These are phyloP conservation scores for Saccostrea echinata DNA, from an alignment of 1,140 invertebrate species.

Conservation along the genomic window DNA sequence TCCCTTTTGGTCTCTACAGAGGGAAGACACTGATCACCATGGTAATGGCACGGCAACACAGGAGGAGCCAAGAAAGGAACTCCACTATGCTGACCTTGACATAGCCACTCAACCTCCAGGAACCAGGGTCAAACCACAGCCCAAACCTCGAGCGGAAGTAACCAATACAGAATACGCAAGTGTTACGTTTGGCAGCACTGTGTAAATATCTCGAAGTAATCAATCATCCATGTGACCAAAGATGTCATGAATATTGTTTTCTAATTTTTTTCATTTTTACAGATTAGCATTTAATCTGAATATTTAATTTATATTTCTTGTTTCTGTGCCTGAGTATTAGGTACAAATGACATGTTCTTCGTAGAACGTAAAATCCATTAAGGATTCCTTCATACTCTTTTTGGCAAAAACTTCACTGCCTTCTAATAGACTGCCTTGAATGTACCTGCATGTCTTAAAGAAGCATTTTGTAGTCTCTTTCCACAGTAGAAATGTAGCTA, in stretches of 20 bases:
- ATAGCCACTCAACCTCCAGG: slow-evolving; percentile 28
- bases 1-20: slow-evolving; percentile 29
- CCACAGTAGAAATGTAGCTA: too few species aligned
- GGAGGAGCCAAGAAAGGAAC: background rate
- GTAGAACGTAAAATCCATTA: background rate
- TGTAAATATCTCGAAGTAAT: background rate
- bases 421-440: background rate
- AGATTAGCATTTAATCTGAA: background rate
- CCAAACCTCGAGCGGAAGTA: background rate
- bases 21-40: background rate
- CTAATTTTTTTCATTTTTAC: background rate
- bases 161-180: slow-evolving; percentile 34
- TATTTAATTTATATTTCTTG: background rate
- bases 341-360: background rate
- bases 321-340: background rate
- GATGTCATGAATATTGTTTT: background rate
- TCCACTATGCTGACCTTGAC: slow-evolving; percentile 31
- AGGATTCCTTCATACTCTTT: background rate
- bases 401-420: background rate
- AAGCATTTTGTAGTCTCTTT: too few species aligned
- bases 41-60: background rate
- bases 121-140: background rate
- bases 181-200: slow-evolving; percentile 4
- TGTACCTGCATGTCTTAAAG: background rate
- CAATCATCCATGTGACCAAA: slow-evolving; percentile 9